Evolutionary conservation across 1,140 invertebrate species (phyloP).

Genomic region (Coenobita brevimanus): DNA sequence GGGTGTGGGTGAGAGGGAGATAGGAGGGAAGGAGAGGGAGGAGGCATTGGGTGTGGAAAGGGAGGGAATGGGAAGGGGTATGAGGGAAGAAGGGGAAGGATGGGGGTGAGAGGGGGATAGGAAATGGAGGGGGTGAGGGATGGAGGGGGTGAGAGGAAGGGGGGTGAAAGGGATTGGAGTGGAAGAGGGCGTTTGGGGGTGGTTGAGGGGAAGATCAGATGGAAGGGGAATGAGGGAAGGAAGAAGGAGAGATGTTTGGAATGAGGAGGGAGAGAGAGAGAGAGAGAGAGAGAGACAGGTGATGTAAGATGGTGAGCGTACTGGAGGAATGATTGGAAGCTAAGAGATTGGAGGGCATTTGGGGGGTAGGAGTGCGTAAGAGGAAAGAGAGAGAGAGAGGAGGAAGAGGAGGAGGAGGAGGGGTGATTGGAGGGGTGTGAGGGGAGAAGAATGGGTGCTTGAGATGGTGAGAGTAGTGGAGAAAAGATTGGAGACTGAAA

Average conservation of each 20-base stretch:
- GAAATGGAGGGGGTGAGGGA: neutral
- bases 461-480: neutral
- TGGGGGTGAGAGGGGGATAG: neutral
- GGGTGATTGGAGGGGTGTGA: neutral
- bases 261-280: no score
- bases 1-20: no score
- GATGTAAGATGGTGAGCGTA: no score
- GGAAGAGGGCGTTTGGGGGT: neutral
- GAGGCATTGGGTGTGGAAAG: neutral
- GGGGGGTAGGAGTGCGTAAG: no score
- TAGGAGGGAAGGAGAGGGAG: neutral
- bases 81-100: neutral
- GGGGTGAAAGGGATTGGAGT: neutral
- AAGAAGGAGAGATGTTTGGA: no score
- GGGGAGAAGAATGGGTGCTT: neutral
- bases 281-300: no score
- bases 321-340: no score
- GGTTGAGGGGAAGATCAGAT: neutral
- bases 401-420: constrained; percentile 10
- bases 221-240: neutral
- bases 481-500: neutral
- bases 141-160: neutral
- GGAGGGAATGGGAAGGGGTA: neutral
- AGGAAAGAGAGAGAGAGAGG: neutral
- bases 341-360: no score